Base-by-base conservation (phyloP, 2,113 vertebrate genomes). In the Acrocephalus kingi region DNA sequence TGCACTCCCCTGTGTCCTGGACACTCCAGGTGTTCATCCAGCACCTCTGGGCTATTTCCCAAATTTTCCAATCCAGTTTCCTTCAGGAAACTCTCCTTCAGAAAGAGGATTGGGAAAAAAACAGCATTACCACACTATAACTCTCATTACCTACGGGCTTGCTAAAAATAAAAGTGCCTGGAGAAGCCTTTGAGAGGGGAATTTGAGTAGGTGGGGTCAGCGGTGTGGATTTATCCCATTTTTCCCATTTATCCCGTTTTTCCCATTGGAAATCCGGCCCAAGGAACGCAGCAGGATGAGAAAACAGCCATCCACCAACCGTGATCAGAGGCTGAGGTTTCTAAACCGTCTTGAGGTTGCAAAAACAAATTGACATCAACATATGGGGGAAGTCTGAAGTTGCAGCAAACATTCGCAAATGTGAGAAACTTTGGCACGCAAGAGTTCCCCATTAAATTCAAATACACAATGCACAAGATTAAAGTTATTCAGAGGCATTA, bases 301-400 rank as follows among this genome's bases (percentile, higher is more conserved):
- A 13, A 67, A 43, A 7, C 80, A 77, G 31, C 49, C 74, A 64
- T 72, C 49, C 43, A 86, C 73, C 54, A 96, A 75, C 56, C 64
- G 0, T 87, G 85, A 96, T 89, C 90, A 27, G 96, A 92, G 93
- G 30, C 93, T 89, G 51, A 62, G 82, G 95, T 92, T 95, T 93
- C 94, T 84, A 86, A 96, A 96, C 72, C 24, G 68, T 88, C 59
- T 78, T 66, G 93, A 95, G 92, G 96, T 92, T 94, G 93, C 96
- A 97, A 81, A 95, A 96, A 95, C 94, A 96, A 97, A 96, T 95
- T 96, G 93, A 96, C 96, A 97, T 95, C 94, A 94, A 93, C 96
- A 97, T 96, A 97, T 96, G 96, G 96, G 61, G 61, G 39, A 68
- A 96, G 96, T 96, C 94, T 92, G 90, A 96, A 95, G 92, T 94